These are phyloP conservation scores for Solea senegalensis DNA, from an alignment of 2,113 vertebrate species.

Conservation along the genomic window DNA sequence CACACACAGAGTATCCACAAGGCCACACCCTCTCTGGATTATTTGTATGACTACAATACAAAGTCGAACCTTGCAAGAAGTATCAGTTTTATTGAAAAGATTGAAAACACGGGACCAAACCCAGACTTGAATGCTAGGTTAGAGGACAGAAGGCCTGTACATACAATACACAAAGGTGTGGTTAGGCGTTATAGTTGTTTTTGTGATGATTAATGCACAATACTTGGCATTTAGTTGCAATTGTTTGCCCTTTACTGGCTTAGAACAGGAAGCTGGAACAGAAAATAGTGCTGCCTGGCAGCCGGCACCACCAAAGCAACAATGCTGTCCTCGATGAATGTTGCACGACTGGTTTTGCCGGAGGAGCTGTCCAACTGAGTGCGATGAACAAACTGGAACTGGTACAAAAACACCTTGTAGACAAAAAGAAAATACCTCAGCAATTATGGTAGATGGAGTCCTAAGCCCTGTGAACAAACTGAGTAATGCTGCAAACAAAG, in stretches of 20 bases:
- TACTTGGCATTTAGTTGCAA: not conserved
- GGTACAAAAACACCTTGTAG: constrained; percentile 20
- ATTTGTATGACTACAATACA: no score
- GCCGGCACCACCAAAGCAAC: constrained; percentile 21
- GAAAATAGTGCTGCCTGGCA: constrained; percentile 22
- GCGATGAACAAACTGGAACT: constrained; percentile 15
- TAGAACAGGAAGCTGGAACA: constrained; percentile 27
- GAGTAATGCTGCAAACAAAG: constrained; percentile 40
- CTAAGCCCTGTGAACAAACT: constrained; percentile 7
- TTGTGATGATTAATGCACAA: not conserved
- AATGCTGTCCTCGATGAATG: constrained; percentile 29
- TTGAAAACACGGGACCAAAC: no score
- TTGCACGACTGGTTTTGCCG: constrained; percentile 29
- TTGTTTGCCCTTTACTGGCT: constrained; percentile 6
- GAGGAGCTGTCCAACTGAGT: constrained; percentile 32
- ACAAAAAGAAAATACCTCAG: constrained; percentile 22
- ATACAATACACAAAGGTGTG: no score
- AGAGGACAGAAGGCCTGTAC: no score
- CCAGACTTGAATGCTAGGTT: no score
- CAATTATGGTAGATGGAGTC: not conserved
- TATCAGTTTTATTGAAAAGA: no score
- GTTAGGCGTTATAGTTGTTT: no score
- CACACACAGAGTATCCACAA: no score
- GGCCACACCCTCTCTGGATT: no score
- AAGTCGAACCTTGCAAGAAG: no score